Evolutionary conservation across 2,797 vertebrate genomes (phyloP).

Genomic region (Leptoclinus maculatus): DNA sequence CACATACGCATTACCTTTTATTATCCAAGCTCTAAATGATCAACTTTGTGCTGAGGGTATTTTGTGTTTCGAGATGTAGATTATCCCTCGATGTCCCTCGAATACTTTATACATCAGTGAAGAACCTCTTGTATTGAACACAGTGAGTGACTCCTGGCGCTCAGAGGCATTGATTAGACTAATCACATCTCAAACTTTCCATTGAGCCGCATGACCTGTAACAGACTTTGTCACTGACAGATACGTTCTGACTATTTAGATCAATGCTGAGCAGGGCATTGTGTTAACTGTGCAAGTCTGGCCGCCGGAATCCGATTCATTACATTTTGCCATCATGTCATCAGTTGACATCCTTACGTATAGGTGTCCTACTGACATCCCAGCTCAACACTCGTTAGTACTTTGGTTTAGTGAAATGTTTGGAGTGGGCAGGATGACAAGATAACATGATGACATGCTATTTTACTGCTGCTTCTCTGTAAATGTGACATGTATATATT

Average conservation of each 20-base stretch:
- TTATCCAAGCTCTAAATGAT: background rate
- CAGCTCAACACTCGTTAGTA: background rate
- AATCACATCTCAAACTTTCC: slow-evolving; percentile 60
- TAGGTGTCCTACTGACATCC: slow-evolving; percentile 9
- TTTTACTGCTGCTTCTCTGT: background rate
- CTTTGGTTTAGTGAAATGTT: background rate
- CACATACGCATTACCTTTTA: slow-evolving; percentile 2
- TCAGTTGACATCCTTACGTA: background rate
- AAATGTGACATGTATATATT: background rate
- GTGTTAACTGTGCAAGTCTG: slow-evolving; percentile 14
- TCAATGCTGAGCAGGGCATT: slow-evolving; percentile 42
- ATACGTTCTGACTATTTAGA: slow-evolving; percentile 45
- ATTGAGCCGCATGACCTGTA: slow-evolving; percentile 42
- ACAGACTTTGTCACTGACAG: slow-evolving; percentile 30
- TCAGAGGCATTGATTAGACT: slow-evolving; percentile 19
- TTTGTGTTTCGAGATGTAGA: background rate
- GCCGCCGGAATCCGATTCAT: background rate
- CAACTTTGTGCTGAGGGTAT: slow-evolving; percentile 1
- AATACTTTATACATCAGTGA: background rate
- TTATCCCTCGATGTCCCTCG: background rate
- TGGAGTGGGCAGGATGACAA: background rate
- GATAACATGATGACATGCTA: background rate
- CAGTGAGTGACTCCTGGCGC: slow-evolving; percentile 8
- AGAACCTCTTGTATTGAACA: background rate
- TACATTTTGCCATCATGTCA: slow-evolving; percentile 8